These are phyloP conservation scores for Perizoma affinitatum DNA, from an alignment of 2,888 invertebrate genomes.

Conservation along the genomic window DNA sequence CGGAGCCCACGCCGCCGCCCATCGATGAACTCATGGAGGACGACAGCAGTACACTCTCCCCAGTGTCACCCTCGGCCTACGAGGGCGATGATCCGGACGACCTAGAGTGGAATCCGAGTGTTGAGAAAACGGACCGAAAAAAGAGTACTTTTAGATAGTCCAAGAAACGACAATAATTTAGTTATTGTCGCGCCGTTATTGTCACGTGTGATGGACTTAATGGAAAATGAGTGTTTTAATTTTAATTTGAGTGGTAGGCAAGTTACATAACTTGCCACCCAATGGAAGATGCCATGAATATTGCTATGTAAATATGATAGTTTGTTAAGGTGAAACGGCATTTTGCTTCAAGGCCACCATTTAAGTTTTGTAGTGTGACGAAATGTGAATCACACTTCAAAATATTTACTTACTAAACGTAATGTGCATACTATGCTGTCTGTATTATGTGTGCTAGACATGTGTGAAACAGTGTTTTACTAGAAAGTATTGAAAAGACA, in stretches of 20 bases:
- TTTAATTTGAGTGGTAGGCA: background rate
- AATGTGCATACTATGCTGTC: too few relatives aligned
- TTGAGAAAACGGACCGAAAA: conserved; percentile 60
- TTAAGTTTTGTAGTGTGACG: too few relatives aligned
- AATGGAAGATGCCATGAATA: background rate
- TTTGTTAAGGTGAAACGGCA: too few relatives aligned
- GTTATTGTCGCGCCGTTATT: conserved; percentile 6
- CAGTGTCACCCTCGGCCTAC: conserved; percentile 59
- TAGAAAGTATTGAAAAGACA: background rate
- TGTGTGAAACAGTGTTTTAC: background rate
- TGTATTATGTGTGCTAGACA: too few relatives aligned
- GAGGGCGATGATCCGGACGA: conserved; percentile 94
- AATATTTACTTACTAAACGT: too few relatives aligned
- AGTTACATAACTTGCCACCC: background rate
- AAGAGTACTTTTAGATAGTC: conserved; percentile 61
- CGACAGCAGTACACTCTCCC: conserved; percentile 42
- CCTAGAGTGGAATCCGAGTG: conserved; percentile 89
- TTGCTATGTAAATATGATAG: background rate
- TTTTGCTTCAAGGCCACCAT: too few relatives aligned
- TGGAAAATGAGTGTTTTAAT: background rate
- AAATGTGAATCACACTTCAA: too few relatives aligned
- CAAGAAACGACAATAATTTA: conserved; percentile 18
- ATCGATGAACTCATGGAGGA: conserved; percentile 35
- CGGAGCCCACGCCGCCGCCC: conserved; percentile 64
- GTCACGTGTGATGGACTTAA: conserved; percentile 2